Conservation (phyloP, 2,888 invertebrate genomes). For the Ormyrus thymus region DNA sequence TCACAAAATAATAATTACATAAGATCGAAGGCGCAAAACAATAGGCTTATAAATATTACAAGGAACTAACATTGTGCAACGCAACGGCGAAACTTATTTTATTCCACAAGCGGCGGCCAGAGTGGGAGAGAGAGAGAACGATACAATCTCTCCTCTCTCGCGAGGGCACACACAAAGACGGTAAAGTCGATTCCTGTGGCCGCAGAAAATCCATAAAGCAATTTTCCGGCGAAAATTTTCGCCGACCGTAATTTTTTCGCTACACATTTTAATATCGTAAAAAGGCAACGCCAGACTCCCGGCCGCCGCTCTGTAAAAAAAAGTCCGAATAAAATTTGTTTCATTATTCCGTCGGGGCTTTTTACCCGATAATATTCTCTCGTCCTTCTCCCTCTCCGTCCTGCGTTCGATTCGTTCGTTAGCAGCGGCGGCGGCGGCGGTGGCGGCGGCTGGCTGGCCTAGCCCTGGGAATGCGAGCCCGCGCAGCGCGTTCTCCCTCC, state of each 20-base stretch:
- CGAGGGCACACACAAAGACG: not conserved
- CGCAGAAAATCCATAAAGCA: not conserved
- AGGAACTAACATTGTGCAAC: too few relatives aligned
- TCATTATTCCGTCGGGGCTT: conserved; percentile 47
- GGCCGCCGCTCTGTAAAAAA: not conserved
- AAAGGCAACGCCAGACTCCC: not conserved
- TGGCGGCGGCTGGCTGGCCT: conserved; percentile 57
- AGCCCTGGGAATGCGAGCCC: conserved; percentile 74
- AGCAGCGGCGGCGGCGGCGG: conserved; percentile 53
- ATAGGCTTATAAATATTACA: too few relatives aligned
- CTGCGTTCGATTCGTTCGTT: conserved; percentile 68
- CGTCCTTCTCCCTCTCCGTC: conserved; percentile 41
- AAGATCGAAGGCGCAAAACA: too few relatives aligned
- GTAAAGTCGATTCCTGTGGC: conserved; percentile 7
- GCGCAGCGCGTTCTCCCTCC: conserved; percentile 61
- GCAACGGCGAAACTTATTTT: not conserved
- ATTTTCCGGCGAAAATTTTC: not conserved
- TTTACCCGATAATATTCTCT: conserved; percentile 53
- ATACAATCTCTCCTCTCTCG: not conserved
- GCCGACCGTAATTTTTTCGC: not conserved
- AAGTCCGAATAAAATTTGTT: conserved; percentile 45
- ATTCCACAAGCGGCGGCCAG: too few relatives aligned
- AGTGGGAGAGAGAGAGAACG: too few relatives aligned
- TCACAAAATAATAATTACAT: too few relatives aligned
- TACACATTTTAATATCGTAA: conserved; percentile 29